Conservation (phyloP, 2,888 invertebrate genomes). For the Pristionchus exspectatus region DNA sequence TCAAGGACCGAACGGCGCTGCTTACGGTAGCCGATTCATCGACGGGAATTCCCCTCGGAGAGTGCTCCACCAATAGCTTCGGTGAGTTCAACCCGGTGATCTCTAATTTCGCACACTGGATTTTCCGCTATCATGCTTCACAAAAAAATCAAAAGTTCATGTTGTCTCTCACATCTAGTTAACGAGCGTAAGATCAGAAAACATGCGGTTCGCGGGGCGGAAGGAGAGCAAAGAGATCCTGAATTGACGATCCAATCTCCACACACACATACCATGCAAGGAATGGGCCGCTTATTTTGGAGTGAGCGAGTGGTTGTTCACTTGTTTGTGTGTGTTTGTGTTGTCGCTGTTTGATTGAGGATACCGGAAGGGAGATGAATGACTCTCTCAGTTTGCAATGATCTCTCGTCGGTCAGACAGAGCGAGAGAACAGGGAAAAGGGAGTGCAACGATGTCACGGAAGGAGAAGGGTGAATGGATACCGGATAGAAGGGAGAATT, state of each 20-base stretch:
- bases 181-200: neutral
- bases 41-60: conserved; percentile 54
- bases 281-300: neutral
- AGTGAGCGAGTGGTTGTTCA: neutral
- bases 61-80: conserved; percentile 55
- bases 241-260: neutral
- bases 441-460: no score
- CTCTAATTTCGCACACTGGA: neutral
- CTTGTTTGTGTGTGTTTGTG: conserved; percentile 22
- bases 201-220: neutral
- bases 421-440: no score
- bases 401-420: no score
- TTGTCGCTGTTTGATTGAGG: conserved; percentile 20
- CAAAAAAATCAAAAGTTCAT: neutral
- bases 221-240: neutral
- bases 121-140: neutral
- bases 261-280: neutral
- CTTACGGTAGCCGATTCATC: conserved; percentile 53
- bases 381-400: no score
- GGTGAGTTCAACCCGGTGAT: neutral
- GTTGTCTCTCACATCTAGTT: neutral
- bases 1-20: conserved; percentile 47
- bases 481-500: neutral
- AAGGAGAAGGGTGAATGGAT: neutral
- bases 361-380: neutral